Base-by-base conservation (phyloP, 2,113 vertebrate species). In the Montifringilla adamsi region DNA sequence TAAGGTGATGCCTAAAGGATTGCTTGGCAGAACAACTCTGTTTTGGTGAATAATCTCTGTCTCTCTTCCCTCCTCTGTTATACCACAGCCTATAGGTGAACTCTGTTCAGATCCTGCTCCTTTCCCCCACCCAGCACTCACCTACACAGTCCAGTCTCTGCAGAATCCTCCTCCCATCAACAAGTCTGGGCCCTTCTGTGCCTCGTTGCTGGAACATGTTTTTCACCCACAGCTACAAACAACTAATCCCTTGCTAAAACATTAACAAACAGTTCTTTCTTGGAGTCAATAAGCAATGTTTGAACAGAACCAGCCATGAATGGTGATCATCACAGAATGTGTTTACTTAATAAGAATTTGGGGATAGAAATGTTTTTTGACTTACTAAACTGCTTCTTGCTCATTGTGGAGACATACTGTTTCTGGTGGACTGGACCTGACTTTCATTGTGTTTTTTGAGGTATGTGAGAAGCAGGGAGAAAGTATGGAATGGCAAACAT, bases 101-200 rank as follows among this genome's bases (percentile, higher is more conserved):
- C 43, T 72, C 58, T 72, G 21, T 39, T 80, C 78, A 86, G 35
- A 59, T 86, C 43, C 91, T 7, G 3, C 35, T 87, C 56, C 62
- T 87, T 80, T 76, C 33, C 50, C 55, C 59, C 87, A 55, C 75
- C 67, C 79, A 39, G 6, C 27, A 5, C 37, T 93, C 68, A 90
- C 87, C 92, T 93, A 86, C 90, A 88, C 82, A 92, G 58, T 59
- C 75, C 85, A 78, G 77, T 93, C 92, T 68, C 64, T 93, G 68
- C 56, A 90, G n/a, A 44, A 14, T 87, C 64, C 49, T 92, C 68
- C 52, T 93, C 85, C 59, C 76, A 11, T 89, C 52, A 43, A 74
- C 59, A 81, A 84, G 72, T 92, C 68, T 89, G 72, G 72, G 85
- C 92, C 68, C 28, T 90, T 93, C 83, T 90, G 60, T 77, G 85